Evolutionary conservation across 2,797 vertebrate genomes (phyloP), one percentile per base, ranked within the genome.

Genomic region (Rhynchonycteris naso): DNA sequence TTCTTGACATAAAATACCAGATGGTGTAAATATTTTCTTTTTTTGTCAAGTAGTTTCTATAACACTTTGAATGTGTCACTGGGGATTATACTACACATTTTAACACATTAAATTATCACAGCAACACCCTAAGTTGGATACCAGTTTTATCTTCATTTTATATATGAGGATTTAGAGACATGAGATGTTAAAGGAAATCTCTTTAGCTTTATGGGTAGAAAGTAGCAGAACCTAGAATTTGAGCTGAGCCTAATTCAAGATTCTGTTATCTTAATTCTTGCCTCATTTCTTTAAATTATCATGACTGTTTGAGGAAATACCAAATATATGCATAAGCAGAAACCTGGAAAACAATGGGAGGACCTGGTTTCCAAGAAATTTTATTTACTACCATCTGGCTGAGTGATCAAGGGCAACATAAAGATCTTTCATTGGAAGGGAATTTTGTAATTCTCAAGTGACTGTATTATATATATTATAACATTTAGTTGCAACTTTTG

Each of bases 91-190:
- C 88, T 68, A 69, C 30, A 30, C 2, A 61, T 69, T 94, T 89
- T 52, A 78, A 63, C 11, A 63, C 13, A 71, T 50, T 59, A 43
- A 52, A 43, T 59, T 38, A 35, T 69, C 14, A 82, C 15, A 78
- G 5, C 47, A 26, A 59, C 2, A n/a, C 16, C n/a, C 59, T 72
- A 78, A 72, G 15, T 74, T 78, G 72, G 28, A 21, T 84, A 56
- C 11, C 63, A 83, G 1, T 68, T 95, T 80, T 68, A 28, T 56
- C 30, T 84, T 93, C 8, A 85, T 83, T 95, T 92, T 30, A 69
- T 3, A 58, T 30, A 19, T 76, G 50, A 47, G 11, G n/a, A 47
- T 72, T 68, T 16, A 71, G 79, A 93, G 6, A 47, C 33, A 59
- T 66, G 50, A 68, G 12, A 80, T 15, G 3, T 47, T 56, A 71